Evolutionary conservation across 2,888 invertebrate species (phyloP).

Genomic region (Tiliacea citrago): DNA sequence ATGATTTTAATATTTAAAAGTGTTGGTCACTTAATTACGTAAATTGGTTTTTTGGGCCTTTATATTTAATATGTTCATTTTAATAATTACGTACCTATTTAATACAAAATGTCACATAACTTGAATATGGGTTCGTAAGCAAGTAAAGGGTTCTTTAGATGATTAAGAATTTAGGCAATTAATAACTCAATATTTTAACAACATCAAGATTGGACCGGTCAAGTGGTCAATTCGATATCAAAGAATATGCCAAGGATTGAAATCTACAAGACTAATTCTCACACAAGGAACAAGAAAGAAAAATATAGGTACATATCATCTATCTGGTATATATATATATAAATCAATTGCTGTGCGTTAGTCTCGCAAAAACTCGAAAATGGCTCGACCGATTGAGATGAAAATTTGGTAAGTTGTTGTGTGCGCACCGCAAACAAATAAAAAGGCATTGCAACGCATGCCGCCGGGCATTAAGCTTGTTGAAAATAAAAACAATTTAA

Average conservation of each 20-base stretch:
- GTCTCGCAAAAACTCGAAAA: not conserved
- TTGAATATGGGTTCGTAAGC: not conserved
- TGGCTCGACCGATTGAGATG: not conserved
- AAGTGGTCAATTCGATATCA: not conserved
- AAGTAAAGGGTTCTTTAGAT: not conserved
- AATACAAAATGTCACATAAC: not conserved
- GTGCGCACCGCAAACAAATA: too few relatives aligned
- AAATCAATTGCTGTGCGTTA: not conserved
- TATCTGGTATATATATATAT: too few relatives aligned
- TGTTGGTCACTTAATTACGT: constrained; percentile 63
- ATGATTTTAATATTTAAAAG: constrained; percentile 57
- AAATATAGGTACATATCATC: not conserved
- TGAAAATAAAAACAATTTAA: not conserved
- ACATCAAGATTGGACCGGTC: too few relatives aligned
- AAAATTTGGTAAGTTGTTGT: too few relatives aligned
- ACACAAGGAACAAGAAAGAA: not conserved
- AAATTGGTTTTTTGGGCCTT: constrained; percentile 55
- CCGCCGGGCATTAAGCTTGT: too few relatives aligned
- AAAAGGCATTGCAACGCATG: too few relatives aligned
- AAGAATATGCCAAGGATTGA: not conserved
- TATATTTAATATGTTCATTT: constrained; percentile 43
- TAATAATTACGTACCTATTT: constrained; percentile 37
- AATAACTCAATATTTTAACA: not conserved
- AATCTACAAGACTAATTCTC: not conserved
- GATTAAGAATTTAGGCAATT: not conserved